These are phyloP conservation scores for Halictus ligatus DNA, from an alignment of 2,888 invertebrate genomes.

Conservation along the genomic window DNA sequence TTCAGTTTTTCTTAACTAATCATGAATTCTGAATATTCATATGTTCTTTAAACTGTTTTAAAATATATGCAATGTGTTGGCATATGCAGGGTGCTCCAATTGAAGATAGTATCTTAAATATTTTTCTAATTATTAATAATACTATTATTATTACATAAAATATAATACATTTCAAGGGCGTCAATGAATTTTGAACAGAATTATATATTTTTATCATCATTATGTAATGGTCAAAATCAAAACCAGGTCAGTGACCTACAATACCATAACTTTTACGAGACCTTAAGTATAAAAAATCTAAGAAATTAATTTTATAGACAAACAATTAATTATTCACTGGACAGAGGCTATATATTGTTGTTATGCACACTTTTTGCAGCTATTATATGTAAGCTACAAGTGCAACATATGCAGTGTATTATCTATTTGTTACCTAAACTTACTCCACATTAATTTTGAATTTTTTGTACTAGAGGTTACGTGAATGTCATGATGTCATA, in stretches of 20 bases:
- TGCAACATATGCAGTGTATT: no score
- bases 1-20: slow-evolving; percentile 1
- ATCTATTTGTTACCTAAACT: no score
- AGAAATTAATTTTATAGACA: background rate
- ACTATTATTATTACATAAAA: slow-evolving; percentile 16
- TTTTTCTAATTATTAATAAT: background rate
- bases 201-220: background rate
- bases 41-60: background rate
- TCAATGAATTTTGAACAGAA: background rate
- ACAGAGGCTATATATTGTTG: no score
- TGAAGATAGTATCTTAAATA: background rate
- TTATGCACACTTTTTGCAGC: no score
- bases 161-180: background rate
- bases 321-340: no score
- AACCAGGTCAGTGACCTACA: background rate
- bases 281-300: background rate
- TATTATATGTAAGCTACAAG: no score
- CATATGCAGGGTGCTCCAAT: background rate
- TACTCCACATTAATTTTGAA: background rate
- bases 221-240: background rate
- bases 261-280: background rate
- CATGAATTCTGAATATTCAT: background rate
- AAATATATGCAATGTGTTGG: background rate
- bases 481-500: background rate
- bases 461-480: background rate